Percentiles rank a stretch among this genome's conserved stretches.
These are phyloP conservation scores for Melopsittacus undulatus DNA, from an alignment of 2,797 vertebrate genomes.

Conservation along the genomic window DNA sequence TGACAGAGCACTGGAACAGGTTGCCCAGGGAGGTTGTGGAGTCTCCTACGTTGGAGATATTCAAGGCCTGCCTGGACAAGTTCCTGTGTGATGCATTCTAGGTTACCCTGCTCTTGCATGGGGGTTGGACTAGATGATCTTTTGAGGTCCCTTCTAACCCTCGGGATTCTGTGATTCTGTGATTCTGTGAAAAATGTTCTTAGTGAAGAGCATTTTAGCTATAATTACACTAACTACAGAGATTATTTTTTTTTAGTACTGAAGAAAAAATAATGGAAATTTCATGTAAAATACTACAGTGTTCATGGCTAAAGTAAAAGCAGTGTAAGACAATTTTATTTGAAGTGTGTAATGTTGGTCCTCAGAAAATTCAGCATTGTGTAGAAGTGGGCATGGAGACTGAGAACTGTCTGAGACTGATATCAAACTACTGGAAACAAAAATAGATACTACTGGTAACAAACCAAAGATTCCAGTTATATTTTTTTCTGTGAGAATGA, in stretches of 20 bases:
- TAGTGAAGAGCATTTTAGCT: neutral
- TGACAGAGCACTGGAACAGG: too few relatives aligned
- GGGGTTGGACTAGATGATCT: too few relatives aligned
- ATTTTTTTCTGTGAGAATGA: neutral
- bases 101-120: too few relatives aligned
- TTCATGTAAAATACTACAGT: neutral
- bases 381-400: neutral
- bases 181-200: neutral
- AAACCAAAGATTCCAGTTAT: neutral
- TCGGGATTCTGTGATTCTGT: too few relatives aligned
- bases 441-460: neutral
- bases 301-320: neutral
- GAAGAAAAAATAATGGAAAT: neutral
- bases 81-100: too few relatives aligned
- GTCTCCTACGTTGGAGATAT: too few relatives aligned
- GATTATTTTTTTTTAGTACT: neutral
- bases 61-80: too few relatives aligned
- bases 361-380: neutral
- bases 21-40: too few relatives aligned
- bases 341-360: neutral
- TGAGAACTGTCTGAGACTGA: neutral
- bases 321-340: neutral
- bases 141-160: too few relatives aligned
- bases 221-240: neutral
- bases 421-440: neutral